phyloP scores from a whole-genome alignment of 2,888 invertebrate genomes.

The Schizotus pectinicornis region DNA sequence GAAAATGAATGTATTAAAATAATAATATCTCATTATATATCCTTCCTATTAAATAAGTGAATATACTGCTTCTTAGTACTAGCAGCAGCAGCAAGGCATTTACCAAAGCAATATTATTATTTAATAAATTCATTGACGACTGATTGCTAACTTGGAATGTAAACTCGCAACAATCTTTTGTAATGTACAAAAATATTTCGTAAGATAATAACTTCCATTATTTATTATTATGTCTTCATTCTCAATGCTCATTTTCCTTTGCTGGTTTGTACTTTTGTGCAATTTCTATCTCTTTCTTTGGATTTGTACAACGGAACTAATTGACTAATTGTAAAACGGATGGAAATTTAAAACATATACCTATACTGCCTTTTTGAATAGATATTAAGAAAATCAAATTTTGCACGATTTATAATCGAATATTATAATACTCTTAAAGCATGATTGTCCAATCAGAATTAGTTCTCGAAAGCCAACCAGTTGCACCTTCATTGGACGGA shows the following conservation, averaged over 20 bases:
- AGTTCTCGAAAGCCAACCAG: too few relatives aligned
- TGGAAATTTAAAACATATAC: conserved; percentile 15
- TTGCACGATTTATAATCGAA: conserved; percentile 28
- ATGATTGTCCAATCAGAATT: too few relatives aligned
- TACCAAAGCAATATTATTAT: neutral
- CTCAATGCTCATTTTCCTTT: too few relatives aligned
- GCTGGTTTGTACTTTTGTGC: too few relatives aligned
- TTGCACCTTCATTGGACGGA: too few relatives aligned
- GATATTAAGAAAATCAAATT: conserved; percentile 25
- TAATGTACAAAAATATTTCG: too few relatives aligned
- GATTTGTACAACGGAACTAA: too few relatives aligned
- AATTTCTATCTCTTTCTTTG: too few relatives aligned
- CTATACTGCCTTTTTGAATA: conserved; percentile 31
- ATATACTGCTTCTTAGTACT: conserved; percentile 21
- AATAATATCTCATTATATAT: conserved; percentile 12
- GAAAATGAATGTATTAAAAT: conserved; percentile 21
- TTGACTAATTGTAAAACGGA: conserved; percentile 12
- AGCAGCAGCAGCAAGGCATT: conserved; percentile 18
- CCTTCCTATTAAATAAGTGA: conserved; percentile 9
- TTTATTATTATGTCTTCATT: too few relatives aligned
- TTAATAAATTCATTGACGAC: too few relatives aligned
- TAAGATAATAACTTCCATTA: too few relatives aligned
- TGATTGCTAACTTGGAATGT: conserved; percentile 1
- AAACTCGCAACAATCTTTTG: too few relatives aligned
- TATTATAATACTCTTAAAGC: conserved; percentile 1